These are phyloP conservation scores for Mastigias papua DNA, from an alignment of 30 jellyfish, hydroid and myxozoan genomes.

Conservation along the genomic window DNA sequence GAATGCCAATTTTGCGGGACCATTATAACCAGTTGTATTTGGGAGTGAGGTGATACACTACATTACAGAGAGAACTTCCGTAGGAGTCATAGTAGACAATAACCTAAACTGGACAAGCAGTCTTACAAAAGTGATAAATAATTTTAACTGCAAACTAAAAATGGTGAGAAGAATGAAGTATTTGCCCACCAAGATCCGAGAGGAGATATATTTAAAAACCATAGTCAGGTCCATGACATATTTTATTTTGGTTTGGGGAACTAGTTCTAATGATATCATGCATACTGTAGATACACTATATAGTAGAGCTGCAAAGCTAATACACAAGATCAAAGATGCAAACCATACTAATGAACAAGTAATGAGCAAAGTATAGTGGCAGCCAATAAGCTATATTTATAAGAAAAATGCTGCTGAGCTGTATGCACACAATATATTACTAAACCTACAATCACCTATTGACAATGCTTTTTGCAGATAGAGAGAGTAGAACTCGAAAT, in stretches of 20 bases:
- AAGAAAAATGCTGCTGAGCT: constrained; percentile 17
- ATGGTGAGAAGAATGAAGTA: constrained; percentile 33
- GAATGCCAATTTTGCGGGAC: constrained; percentile 47
- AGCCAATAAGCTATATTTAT: constrained; percentile 10
- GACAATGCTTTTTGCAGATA: not conserved
- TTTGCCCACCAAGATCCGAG: constrained; percentile 27
- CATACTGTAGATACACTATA: constrained; percentile 12
- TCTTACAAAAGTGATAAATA: constrained; percentile 2
- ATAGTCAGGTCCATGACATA: constrained; percentile 34
- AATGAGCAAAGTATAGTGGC: constrained; percentile 52
- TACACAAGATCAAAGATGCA: constrained; percentile 43
- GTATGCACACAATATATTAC: constrained; percentile 34
- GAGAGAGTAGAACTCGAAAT: constrained; percentile 12
- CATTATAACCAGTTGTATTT: constrained; percentile 38
- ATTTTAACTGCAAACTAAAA: not conserved
- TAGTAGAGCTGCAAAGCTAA: constrained; percentile 22
- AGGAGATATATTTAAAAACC: constrained; percentile 21
- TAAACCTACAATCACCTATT: not conserved
- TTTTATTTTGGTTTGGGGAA: constrained; percentile 37
- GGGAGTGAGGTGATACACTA: constrained; percentile 21
- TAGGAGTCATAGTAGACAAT: constrained; percentile 14
- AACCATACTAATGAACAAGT: constrained; percentile 31
- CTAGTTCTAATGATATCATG: not conserved
- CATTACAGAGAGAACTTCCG: constrained; percentile 34
- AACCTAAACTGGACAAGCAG: not conserved